Evolutionary conservation across 2,797 vertebrate species (phyloP).

Genomic region (Argyrosomus regius): DNA sequence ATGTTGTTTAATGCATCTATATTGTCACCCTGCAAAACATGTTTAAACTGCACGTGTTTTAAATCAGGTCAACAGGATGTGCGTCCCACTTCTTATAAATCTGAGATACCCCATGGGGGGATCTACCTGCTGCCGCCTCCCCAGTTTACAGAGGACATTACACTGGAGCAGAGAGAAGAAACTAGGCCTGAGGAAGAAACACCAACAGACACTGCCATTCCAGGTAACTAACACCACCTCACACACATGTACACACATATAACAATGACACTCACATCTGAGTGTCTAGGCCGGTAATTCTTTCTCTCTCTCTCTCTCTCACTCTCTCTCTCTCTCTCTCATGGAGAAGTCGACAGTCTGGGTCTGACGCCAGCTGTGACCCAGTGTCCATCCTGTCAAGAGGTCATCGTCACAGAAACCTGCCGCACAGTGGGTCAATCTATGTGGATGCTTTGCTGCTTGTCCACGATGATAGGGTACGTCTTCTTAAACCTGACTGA

Average conservation of each 20-base stretch:
- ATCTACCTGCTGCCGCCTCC: conserved; percentile 59
- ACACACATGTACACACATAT: neutral
- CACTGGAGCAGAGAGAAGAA: accelerated
- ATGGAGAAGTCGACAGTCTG: conserved; percentile 42
- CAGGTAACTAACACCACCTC: conserved; percentile 37
- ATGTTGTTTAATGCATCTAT: neutral
- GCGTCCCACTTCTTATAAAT: neutral
- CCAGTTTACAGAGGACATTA: accelerated
- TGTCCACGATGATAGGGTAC: conserved; percentile 68
- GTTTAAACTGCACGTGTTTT: neutral
- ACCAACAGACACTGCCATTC: neutral
- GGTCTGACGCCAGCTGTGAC: neutral
- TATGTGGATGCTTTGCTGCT: conserved; percentile 55
- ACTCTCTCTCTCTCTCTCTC: conserved; percentile 2
- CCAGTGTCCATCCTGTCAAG: conserved; percentile 73
- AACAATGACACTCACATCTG: too few species aligned
- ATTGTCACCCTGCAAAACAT: neutral
- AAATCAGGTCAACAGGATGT: conserved; percentile 12
- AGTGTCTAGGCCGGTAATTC: neutral
- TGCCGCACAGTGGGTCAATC: conserved; percentile 33
- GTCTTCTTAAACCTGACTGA: neutral
- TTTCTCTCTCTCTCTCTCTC: conserved; percentile 13
- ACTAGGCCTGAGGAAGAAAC: accelerated
- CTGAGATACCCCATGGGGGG: conserved; percentile 18
- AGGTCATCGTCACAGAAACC: conserved; percentile 66